Evolutionary conservation across 2,797 vertebrate genomes (phyloP), one percentile per base, ranked within the genome.

Genomic region (Macroramphosus scolopax): DNA sequence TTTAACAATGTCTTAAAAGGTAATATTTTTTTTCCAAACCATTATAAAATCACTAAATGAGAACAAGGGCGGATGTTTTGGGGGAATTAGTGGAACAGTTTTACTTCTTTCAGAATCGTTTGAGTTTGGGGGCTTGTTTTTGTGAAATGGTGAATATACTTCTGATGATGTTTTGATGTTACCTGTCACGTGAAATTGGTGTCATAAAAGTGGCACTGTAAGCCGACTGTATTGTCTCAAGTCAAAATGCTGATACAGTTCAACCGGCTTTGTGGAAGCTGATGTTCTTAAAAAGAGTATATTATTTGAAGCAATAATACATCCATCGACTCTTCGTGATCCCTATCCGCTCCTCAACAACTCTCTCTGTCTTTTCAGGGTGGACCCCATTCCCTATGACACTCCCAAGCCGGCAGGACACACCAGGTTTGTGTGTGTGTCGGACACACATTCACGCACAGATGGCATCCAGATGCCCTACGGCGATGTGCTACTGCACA

Each of bases 401-500:
- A 95, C 92, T 84, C 93, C 93, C 62, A 98, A 98, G 77, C 95
- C 95, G 55, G 80, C 95, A 17, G 95, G 95, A 86, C 95, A 98
- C 93, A 97, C 95, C 73, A 91, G 95, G 68, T 97, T 98, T 49
- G 95, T 98, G 88, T 98, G 95, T 68, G 89, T 97, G 82, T 97
- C 95, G 5, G 95, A 98, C 90, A 98, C 95, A 38, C 95, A 98
- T 91, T 98, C 95, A 66, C 92, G 95, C 68, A 98, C 95, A 84
- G 95, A 98, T 89, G 95, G 95, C 87, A 95, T 98, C 91, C 95
- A 98, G 94, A 98, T 98, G 95, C 95, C 95, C 75, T 98, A 97
- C 64, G 95, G 95, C 75, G 95, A 98, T 80, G 94, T 98, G 86
- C 92, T 98, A 60, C 92, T 98, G 67, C 95, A 98, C 92, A 97